Evolutionary conservation across 1,140 invertebrate species (phyloP), one percentile per base, ranked within the genome.

Genomic region (Dreissena polymorpha): DNA sequence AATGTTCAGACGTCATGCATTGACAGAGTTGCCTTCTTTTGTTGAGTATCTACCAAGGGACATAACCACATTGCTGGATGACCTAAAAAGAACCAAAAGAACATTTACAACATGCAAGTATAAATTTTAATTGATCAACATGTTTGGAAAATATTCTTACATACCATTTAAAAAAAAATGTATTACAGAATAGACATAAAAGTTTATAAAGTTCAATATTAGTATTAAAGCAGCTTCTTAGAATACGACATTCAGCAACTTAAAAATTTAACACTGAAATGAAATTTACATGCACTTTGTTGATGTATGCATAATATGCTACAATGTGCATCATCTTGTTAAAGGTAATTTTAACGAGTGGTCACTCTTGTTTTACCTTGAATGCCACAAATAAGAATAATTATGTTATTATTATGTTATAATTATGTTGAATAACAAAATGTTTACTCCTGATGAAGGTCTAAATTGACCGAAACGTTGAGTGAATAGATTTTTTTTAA

Each of bases 61-160:
- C 81, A 83, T n/a, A 83, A 27, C 81, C 81, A 83, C 49, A 21
- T 71, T 6, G 53, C 14, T 3, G 72, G 73, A 53, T 83, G 81
- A 71, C 81, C 81, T 83, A 72, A 69, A 83, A 75, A 53, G 21
- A 18, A 60, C 21, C 57, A 60, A n/a, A n/a, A 23, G 39, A 39
- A 39, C 8, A n/a, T 60, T n/a, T 5, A 60, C 16, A 6, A 5
- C 2, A 60, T 6, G 6, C 2, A 60, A 60, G 16, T n/a, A 6
- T 3, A n/a, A 23, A 60, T 10, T 60, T 6, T n/a, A 6, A 60
- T 60, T 60, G 57, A n/a, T 5, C 57, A 60, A 60, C 6, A 3
- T 60, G 21, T 60, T 18, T 60, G 16, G 16, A n/a, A 3, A 23
- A 23, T 18, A 10, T n/a, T 60, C 57, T 5, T 60, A 23, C 2